Percentiles rank a stretch among this genome's conserved stretches.
These are phyloP conservation scores for Anser cygnoides DNA, from an alignment of 2,113 vertebrate genomes.

Conservation along the genomic window DNA sequence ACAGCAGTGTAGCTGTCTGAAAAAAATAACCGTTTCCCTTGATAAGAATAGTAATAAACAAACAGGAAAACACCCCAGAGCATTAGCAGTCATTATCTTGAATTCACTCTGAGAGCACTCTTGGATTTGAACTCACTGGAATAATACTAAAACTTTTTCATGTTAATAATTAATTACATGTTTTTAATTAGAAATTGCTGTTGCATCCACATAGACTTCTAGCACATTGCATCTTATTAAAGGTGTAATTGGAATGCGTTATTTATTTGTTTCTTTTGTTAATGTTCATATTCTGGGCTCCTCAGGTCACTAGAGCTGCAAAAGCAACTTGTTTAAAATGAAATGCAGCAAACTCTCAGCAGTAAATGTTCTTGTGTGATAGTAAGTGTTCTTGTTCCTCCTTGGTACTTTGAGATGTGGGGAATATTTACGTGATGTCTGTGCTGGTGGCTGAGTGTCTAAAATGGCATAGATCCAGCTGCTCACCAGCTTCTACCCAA, in stretches of 20 bases:
- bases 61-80: not conserved
- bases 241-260: conserved; percentile 53
- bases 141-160: not conserved
- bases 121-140: not conserved
- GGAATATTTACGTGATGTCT: not conserved
- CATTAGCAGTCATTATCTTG: not conserved
- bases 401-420: not conserved
- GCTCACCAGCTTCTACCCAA: not conserved
- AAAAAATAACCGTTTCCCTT: not conserved
- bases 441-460: not conserved
- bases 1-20: not conserved
- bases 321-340: conserved; percentile 39
- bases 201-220: conserved; percentile 1
- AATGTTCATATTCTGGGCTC: conserved; percentile 38
- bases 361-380: not conserved
- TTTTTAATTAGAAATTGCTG: conserved; percentile 66
- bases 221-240: conserved; percentile 53
- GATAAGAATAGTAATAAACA: not conserved
- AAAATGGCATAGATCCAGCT: not conserved
- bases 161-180: conserved; percentile 64
- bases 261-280: conserved; percentile 61
- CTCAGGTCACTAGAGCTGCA: conserved; percentile 48
- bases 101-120: not conserved
- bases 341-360: conserved; percentile 17
- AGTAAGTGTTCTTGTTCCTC: not conserved